Conservation (phyloP, 2,888 invertebrate genomes). For the Ophonus ardosiacus region DNA sequence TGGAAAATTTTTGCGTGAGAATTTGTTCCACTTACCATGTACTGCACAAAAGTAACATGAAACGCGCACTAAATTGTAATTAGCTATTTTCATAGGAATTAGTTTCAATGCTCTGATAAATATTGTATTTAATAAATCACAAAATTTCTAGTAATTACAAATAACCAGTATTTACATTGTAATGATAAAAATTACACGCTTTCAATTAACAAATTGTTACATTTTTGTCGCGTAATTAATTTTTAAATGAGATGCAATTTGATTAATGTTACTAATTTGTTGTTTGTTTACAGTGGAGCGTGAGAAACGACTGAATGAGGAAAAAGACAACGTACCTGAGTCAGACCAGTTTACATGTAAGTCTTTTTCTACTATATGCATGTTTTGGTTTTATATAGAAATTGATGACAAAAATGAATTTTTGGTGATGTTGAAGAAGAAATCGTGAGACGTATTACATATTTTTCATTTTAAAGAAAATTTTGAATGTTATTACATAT, state of each 20-base stretch:
- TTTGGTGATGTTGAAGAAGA: background rate
- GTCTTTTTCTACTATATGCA: slow-evolving; percentile 40
- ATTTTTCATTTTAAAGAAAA: too few species aligned
- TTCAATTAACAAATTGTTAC: slow-evolving; percentile 45
- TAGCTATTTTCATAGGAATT: slow-evolving; percentile 4
- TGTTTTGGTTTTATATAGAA: background rate
- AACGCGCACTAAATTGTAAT: background rate
- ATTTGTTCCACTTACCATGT: background rate
- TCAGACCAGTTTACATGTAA: slow-evolving; percentile 67
- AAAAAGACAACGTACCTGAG: slow-evolving; percentile 72
- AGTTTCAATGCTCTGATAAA: slow-evolving; percentile 23
- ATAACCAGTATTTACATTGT: background rate
- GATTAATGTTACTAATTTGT: slow-evolving; percentile 19
- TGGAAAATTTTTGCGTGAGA: background rate
- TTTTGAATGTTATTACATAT: too few species aligned
- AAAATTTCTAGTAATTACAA: background rate
- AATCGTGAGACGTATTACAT: background rate
- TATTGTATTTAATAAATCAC: slow-evolving; percentile 3
- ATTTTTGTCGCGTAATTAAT: slow-evolving; percentile 14
- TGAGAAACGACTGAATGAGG: slow-evolving; percentile 73
- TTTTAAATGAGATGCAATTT: background rate
- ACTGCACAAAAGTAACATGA: background rate
- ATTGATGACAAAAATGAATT: background rate
- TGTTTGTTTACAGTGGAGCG: slow-evolving; percentile 72
- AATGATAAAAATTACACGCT: slow-evolving; percentile 32